Percentiles rank a stretch among this genome's conserved stretches.
phyloP scores from a whole-genome alignment of 2,888 invertebrate genomes.

The Arrhopalites spinosus region DNA sequence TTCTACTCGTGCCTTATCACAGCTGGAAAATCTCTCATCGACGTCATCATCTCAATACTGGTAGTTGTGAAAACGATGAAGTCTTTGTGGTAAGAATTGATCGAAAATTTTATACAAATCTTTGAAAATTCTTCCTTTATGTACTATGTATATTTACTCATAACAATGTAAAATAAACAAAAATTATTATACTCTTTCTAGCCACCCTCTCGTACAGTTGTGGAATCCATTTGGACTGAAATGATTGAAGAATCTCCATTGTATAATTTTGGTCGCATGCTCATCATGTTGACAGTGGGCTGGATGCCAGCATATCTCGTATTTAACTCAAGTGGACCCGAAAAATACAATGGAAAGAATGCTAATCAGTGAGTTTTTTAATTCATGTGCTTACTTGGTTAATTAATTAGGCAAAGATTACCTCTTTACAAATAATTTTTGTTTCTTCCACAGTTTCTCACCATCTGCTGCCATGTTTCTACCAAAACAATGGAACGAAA shows the following conservation, averaged over 20 bases:
- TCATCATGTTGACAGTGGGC: slow-evolving; percentile 21
- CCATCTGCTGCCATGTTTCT: slow-evolving; percentile 26
- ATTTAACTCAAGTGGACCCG: slow-evolving; percentile 23
- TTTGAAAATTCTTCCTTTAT: too few species aligned
- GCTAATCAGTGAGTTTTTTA: too few species aligned
- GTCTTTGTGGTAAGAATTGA: too few species aligned
- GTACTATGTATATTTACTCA: too few species aligned
- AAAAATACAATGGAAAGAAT: slow-evolving; percentile 28
- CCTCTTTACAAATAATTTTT: too few species aligned
- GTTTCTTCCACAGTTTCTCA: too few species aligned
- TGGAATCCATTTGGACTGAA: slow-evolving; percentile 25
- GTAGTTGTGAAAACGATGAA: slow-evolving; percentile 32
- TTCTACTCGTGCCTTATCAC: slow-evolving; percentile 31
- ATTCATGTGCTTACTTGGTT: too few species aligned
- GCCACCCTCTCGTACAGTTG: slow-evolving; percentile 4
- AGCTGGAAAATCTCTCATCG: slow-evolving; percentile 26
- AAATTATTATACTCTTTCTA: too few species aligned
- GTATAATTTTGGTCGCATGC: slow-evolving; percentile 20
- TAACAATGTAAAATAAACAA: too few species aligned
- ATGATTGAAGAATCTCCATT: slow-evolving; percentile 25
- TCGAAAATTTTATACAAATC: too few species aligned
- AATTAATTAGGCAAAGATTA: too few species aligned
- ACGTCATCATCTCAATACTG: slow-evolving; percentile 30
- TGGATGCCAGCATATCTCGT: slow-evolving; percentile 30
- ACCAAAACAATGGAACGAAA: slow-evolving; percentile 25